Evolutionary conservation across 2,888 invertebrate genomes (phyloP), one percentile per base, ranked within the genome.

Genomic region (Rambutsinella grinnellia): DNA sequence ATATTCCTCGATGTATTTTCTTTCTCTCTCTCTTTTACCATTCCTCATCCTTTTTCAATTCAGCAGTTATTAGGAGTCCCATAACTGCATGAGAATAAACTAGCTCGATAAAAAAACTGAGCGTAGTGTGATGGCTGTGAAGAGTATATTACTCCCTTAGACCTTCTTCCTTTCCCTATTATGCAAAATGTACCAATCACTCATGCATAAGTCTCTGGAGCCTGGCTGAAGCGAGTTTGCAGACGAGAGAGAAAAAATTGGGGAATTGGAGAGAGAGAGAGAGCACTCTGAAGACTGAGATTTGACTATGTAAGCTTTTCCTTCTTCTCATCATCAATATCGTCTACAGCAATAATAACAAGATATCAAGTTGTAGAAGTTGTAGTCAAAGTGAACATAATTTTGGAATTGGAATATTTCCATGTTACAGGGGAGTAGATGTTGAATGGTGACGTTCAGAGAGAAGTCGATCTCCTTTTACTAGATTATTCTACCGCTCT

Each of bases 171-270:
- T 71, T 76, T 74, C 69, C 36, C 36, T 36, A 36, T 36, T 36
- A 36, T 76, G 76, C 76, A 72, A 76, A 72, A 71, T 79, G 72
- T 76, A 76, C 79, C 66, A 79, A 79, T 79, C 79, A 79, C 71
- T 79, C 79, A 79, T 68, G 76, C 79, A 76, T 79, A 79, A 72
- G 72, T 76, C 79, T 79, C 79, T 79, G 77, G 77, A 72, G 65
- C 65, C 65, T 47, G 13, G 36, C 36, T 36, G 5, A 36, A 36
- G 13, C 5, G 13, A 36, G 6, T 36, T 36, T 49, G 49, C n/a
- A n/a, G n/a, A n/a, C n/a, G n/a, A 49, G 15, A 49, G n/a, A 15
- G n/a, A 49, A 49, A 49, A 49, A 17, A 8, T 5, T 5, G 19
- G n/a, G n/a, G n/a, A 17, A 49, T 5, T 36, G 5, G 13, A 36